phyloP scores from a whole-genome alignment of 2,797 vertebrate genomes.

The Emydoidea blandingii region DNA sequence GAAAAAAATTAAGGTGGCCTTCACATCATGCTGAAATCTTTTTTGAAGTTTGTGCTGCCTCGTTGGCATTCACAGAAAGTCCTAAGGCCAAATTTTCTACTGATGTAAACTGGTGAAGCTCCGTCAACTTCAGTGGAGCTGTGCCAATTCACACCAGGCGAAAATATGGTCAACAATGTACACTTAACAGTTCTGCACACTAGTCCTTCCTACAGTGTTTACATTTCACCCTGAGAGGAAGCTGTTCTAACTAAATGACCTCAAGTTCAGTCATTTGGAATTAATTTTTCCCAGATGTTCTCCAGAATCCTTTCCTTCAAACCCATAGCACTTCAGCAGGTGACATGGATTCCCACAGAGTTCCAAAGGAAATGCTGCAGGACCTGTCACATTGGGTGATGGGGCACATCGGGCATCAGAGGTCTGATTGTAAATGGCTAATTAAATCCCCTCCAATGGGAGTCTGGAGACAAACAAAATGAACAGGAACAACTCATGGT shows the following conservation, averaged over 20 bases:
- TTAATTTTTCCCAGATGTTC: no score
- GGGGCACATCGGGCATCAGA: no score
- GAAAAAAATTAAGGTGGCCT: not conserved
- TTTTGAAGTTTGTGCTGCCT: not conserved
- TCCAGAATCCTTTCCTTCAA: no score
- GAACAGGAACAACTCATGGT: accelerated
- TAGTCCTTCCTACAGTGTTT: not conserved
- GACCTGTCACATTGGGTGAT: no score
- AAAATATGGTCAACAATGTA: not conserved
- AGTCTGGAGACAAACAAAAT: accelerated
- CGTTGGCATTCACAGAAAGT: not conserved
- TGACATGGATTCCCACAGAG: no score
- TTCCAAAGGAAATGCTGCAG: no score
- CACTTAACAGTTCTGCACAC: not conserved
- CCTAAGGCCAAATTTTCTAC: not conserved
- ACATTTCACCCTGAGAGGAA: no score
- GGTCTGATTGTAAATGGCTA: no score
- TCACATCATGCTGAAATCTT: not conserved
- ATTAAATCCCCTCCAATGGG: no score
- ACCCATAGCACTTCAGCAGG: no score
- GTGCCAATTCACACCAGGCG: not conserved
- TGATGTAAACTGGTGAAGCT: not conserved
- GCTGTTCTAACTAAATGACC: no score
- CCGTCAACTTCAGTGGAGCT: not conserved
- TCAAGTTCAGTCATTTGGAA: no score